These are phyloP conservation scores for Craseonycteris thonglongyai DNA, from an alignment of 2,113 vertebrate species.

Conservation along the genomic window DNA sequence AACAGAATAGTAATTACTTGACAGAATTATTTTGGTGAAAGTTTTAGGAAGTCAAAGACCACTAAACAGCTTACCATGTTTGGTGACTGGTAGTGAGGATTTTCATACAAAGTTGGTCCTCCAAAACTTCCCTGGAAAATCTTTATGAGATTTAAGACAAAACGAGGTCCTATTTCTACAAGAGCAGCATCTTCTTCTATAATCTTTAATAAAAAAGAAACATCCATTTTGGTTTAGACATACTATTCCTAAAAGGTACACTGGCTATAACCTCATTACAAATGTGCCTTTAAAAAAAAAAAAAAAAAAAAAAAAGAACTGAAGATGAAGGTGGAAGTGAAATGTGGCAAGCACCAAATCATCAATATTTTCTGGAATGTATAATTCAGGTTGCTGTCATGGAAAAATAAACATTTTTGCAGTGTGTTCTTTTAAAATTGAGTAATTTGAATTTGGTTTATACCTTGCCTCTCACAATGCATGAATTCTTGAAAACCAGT, in stretches of 20 bases:
- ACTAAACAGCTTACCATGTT: constrained; percentile 86
- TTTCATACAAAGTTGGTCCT: constrained; percentile 94
- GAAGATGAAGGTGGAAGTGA: neutral
- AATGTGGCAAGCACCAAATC: neutral
- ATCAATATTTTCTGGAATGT: neutral
- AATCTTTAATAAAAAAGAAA: constrained; percentile 81
- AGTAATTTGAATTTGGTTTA: neutral
- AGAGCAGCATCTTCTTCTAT: constrained; percentile 95
- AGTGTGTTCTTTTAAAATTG: neutral
- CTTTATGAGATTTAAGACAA: constrained; percentile 96
- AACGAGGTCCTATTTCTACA: constrained; percentile 96
- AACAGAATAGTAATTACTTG: neutral
- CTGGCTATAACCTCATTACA: neutral
- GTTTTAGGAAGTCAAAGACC: neutral
- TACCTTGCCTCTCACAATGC: neutral
- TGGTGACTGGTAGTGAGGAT: constrained; percentile 91
- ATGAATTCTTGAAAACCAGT: neutral
- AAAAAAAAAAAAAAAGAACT: too few relatives aligned
- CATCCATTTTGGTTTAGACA: neutral
- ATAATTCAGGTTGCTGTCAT: neutral
- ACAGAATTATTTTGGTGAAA: neutral
- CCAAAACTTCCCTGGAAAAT: constrained; percentile 97
- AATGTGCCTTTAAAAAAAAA: too few relatives aligned
- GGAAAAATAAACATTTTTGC: neutral
- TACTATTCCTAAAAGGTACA: neutral